These are phyloP conservation scores for Phlogophora meticulosa DNA, from an alignment of 2,888 invertebrate genomes.

Conservation along the genomic window DNA sequence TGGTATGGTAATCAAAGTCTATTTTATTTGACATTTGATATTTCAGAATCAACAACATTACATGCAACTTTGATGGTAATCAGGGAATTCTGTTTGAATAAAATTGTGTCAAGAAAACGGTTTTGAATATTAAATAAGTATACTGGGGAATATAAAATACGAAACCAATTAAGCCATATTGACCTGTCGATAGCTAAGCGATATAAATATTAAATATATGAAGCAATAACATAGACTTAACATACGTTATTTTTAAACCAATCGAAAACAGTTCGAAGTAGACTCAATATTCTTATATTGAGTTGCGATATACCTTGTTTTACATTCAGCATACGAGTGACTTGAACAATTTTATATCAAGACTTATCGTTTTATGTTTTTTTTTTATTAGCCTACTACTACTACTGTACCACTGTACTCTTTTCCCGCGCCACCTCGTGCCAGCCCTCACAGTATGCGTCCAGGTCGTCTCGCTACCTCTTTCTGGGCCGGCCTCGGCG, in stretches of 20 bases:
- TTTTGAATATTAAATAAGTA: conserved; percentile 50
- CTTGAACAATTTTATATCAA: too few relatives aligned
- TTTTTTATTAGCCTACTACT: too few relatives aligned
- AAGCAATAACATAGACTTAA: conserved; percentile 25
- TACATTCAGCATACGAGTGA: not conserved
- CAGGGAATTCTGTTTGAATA: conserved; percentile 41
- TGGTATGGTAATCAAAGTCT: conserved; percentile 40
- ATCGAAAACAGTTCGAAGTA: not conserved
- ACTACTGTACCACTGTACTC: too few relatives aligned
- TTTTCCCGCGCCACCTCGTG: too few relatives aligned
- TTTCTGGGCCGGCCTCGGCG: too few relatives aligned
- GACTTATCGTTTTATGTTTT: too few relatives aligned
- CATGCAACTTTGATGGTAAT: conserved; percentile 49
- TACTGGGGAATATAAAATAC: conserved; percentile 35
- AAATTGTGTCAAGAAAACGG: conserved; percentile 47
- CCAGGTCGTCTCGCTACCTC: too few relatives aligned
- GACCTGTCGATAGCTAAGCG: conserved; percentile 8
- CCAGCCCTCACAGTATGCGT: too few relatives aligned
- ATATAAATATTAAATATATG: conserved; percentile 42
- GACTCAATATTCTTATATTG: not conserved
- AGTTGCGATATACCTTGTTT: not conserved
- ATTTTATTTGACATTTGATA: conserved; percentile 64
- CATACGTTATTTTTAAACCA: conserved; percentile 2
- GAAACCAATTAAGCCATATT: conserved; percentile 43
- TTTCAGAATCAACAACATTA: conserved; percentile 54